Conservation (phyloP, 2,888 invertebrate species). For the Ctenicera cuprea region DNA sequence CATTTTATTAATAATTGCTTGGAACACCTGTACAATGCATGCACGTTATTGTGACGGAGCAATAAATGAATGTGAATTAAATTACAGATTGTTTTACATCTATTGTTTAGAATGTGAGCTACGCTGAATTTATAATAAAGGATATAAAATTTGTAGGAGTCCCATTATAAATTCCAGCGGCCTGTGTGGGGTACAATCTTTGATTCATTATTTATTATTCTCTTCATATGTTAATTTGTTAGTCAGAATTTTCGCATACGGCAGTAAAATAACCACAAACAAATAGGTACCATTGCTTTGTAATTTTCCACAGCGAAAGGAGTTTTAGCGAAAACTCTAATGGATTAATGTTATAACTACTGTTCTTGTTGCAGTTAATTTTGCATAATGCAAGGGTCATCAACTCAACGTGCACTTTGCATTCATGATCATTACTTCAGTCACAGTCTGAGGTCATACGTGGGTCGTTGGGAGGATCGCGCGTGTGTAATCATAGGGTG, state of each 20-base stretch:
- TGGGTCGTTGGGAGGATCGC: constrained; percentile 60
- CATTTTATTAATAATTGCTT: constrained; percentile 1
- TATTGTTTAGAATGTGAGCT: constrained; percentile 46
- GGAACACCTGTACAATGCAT: constrained; percentile 8
- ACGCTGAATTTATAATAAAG: constrained; percentile 26
- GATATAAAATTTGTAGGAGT: constrained; percentile 40
- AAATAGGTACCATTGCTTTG: neutral
- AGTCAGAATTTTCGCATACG: constrained; percentile 2
- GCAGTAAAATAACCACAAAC: neutral
- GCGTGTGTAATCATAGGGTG: constrained; percentile 61
- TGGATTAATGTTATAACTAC: neutral
- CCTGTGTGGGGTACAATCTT: constrained; percentile 42
- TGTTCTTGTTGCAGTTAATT: neutral
- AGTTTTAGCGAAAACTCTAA: neutral
- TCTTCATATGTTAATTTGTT: constrained; percentile 28
- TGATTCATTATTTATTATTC: constrained; percentile 38
- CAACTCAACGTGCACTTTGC: constrained; percentile 9
- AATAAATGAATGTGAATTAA: constrained; percentile 31
- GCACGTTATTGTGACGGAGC: constrained; percentile 5
- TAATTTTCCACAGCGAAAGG: neutral
- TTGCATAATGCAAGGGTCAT: constrained; percentile 10
- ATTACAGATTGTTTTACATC: constrained; percentile 38
- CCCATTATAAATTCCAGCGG: constrained; percentile 32
- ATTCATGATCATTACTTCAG: constrained; percentile 24
- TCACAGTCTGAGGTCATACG: constrained; percentile 50